Conservation (phyloP, 2,888 invertebrate species). For the Drosophila peninsularis region DNA sequence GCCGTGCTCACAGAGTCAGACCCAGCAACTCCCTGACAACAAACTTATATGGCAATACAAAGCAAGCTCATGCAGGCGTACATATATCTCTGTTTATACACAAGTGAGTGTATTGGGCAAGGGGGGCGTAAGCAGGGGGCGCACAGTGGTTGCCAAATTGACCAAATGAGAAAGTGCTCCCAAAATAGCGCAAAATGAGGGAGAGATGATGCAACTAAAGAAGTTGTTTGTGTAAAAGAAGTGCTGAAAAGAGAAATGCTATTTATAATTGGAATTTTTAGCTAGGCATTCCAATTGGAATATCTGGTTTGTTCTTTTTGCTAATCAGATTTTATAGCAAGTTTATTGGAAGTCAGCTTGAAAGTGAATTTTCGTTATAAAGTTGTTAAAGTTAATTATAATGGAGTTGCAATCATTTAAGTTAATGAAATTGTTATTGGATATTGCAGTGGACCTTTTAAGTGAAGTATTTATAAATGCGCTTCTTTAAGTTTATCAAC, state of each 20-base stretch:
- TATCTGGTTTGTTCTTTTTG: background rate
- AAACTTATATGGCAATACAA: slow-evolving; percentile 59
- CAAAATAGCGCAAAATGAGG: slow-evolving; percentile 16
- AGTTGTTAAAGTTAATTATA: background rate
- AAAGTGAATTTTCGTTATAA: background rate
- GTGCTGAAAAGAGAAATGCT: too few species aligned
- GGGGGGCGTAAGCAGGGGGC: slow-evolving; percentile 1
- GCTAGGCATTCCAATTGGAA: background rate
- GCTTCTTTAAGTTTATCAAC: background rate
- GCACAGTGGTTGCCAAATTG: slow-evolving; percentile 53
- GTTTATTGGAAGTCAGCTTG: background rate
- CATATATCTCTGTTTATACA: background rate
- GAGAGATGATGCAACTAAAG: slow-evolving; percentile 10
- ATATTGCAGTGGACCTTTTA: background rate
- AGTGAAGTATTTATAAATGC: background rate
- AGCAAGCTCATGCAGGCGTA: slow-evolving; percentile 33
- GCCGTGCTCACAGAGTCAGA: slow-evolving; percentile 60
- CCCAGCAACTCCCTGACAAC: slow-evolving; percentile 30
- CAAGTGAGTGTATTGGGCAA: background rate
- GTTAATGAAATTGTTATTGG: background rate
- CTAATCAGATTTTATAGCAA: slow-evolving; percentile 2
- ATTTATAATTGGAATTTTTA: background rate
- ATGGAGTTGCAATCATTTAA: background rate
- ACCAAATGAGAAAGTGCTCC: slow-evolving; percentile 29
- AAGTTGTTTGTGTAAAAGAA: slow-evolving; percentile 1